A percentile compares a stretch with the other conserved stretches of the same genome.
Evolutionary conservation across 2,888 invertebrate genomes (phyloP).

Genomic region (Stramonita haemastoma): DNA sequence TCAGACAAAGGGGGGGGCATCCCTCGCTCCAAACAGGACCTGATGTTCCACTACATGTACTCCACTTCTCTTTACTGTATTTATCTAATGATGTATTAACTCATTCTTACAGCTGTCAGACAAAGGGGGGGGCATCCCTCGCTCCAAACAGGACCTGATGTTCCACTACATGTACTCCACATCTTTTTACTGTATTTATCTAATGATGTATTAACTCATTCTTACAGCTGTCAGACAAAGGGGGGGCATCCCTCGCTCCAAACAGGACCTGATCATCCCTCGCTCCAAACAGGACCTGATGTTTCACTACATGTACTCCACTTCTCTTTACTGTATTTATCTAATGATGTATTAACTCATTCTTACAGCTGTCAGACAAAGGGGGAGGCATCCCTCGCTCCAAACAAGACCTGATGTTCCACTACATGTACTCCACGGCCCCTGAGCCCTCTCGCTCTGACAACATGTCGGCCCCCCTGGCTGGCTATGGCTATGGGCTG

Average conservation of each 20-base stretch:
- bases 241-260: slow-evolving; percentile 92
- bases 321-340: too few relatives aligned
- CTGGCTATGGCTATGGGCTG: slow-evolving; percentile 94
- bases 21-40: too few relatives aligned
- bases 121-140: slow-evolving; percentile 97
- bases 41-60: too few relatives aligned
- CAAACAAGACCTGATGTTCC: slow-evolving; percentile 89
- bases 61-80: too few relatives aligned
- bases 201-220: too few relatives aligned
- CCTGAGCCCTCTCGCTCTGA: slow-evolving; percentile 89
- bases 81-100: too few relatives aligned
- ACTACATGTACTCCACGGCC: slow-evolving; percentile 99
- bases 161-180: slow-evolving; percentile 99
- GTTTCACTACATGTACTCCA: too few relatives aligned
- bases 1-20: too few relatives aligned
- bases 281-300: slow-evolving; percentile 93
- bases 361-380: slow-evolving; percentile 91
- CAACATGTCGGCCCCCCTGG: slow-evolving; percentile 91
- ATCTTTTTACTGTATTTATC: too few relatives aligned
- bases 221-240: too few relatives aligned
- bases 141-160: slow-evolving; percentile 85
- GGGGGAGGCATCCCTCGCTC: slow-evolving; percentile 96
- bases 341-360: too few relatives aligned
- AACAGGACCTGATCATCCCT: slow-evolving; percentile 91
- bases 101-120: too few relatives aligned